Evolutionary conservation across 2,888 invertebrate genomes (phyloP).

Genomic region (Himalopsyche kuldschensis): DNA sequence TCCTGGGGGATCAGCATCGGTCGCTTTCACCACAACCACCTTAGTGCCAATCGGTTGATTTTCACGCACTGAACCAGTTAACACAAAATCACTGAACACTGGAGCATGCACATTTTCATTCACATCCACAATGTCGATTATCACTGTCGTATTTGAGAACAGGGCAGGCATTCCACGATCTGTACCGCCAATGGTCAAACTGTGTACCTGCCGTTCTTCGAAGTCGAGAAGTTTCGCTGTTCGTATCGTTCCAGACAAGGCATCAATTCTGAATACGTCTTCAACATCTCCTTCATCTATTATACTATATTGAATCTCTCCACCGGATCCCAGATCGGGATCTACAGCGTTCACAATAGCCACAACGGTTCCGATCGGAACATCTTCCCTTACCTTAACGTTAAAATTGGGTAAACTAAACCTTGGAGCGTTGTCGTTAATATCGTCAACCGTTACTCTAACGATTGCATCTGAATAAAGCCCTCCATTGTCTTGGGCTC

Average conservation of each 20-base stretch:
- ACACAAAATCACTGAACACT: constrained; percentile 78
- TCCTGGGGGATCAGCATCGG: constrained; percentile 78
- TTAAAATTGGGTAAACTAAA: constrained; percentile 76
- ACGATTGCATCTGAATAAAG: constrained; percentile 82
- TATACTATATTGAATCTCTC: constrained; percentile 78
- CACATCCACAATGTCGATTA: constrained; percentile 88
- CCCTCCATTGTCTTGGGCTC: constrained; percentile 78
- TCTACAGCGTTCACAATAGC: constrained; percentile 81
- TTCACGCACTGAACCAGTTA: constrained; percentile 75
- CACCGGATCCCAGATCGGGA: constrained; percentile 82
- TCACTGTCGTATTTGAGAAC: constrained; percentile 76
- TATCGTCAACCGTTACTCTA: constrained; percentile 81
- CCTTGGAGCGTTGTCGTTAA: constrained; percentile 85
- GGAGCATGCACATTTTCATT: constrained; percentile 90
- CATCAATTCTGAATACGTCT: constrained; percentile 79
- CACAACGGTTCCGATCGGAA: constrained; percentile 84
- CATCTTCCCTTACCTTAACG: constrained; percentile 87
- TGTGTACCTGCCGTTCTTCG: constrained; percentile 87
- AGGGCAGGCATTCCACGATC: constrained; percentile 85
- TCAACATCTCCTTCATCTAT: constrained; percentile 68
- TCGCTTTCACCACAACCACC: constrained; percentile 77
- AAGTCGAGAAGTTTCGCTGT: constrained; percentile 81
- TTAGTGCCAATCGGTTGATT: constrained; percentile 76
- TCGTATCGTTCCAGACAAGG: constrained; percentile 81
- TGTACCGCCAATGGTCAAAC: constrained; percentile 79